Base-by-base conservation (phyloP, 2,113 vertebrate genomes). In the Scytalopus superciliaris region DNA sequence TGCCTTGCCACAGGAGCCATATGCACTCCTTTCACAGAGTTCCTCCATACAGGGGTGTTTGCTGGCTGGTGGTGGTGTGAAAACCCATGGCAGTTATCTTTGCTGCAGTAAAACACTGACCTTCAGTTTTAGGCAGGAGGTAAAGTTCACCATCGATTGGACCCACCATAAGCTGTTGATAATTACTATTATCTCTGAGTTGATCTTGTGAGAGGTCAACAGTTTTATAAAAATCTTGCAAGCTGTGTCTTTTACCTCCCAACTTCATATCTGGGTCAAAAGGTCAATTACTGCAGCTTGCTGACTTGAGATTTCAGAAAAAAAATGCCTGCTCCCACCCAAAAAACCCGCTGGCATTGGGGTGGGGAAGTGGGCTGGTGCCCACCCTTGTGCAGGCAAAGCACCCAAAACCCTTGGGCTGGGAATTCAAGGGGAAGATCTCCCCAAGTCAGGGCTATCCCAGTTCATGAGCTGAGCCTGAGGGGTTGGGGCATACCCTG, bases 121-220 rank as follows among this genome's bases (percentile, higher is more conserved):
- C 94, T 97, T 95, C 77, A 40, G 77, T 62, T 96, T 94, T 84
- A 52, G 88, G 81, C 87, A 78, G 59, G 91, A 92, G 80, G 80
- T 95, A 96, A 93, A 95, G 84, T 92, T 97, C 95, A 44, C 75
- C 39, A 24, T 93, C 14, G 94, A 93, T 62, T 53, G 91, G 52
- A n/a, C 57, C 74, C 47, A 3, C 85, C 67, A 40, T 86, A 91
- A 93, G 69, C 97, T 77, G 91, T 83, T 95, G 62, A 82, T 93
- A 95, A 96, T 95, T 93, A 91, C 90, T 76, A 76, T 87, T 97
- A 97, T 97, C 97, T 96, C 88, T 4, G 3, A 50, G 90, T 81
- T 69, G 74, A 91, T 93, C 95, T 95, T 74, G 68, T 11, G 39
- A 93, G 95, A 96, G 95, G 96, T 93, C 90, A 96, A 56, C 77